These are phyloP conservation scores for Carabus problematicus DNA, from an alignment of 2,888 invertebrate species.

Conservation along the genomic window DNA sequence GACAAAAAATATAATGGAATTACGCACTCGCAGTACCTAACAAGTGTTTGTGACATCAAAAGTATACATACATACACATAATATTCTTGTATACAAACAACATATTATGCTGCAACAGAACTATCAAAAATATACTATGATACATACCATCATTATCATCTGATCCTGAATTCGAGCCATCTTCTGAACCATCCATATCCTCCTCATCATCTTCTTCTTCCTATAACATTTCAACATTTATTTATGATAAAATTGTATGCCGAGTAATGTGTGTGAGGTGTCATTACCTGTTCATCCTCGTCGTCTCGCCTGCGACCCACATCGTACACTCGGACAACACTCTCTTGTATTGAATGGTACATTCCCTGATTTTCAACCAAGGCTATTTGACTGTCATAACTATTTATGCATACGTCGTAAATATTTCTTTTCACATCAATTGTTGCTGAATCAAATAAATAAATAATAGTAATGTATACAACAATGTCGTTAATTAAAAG, in stretches of 20 bases:
- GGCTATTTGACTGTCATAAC: conserved; percentile 85
- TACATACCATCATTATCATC: conserved; percentile 59
- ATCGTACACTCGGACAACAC: conserved; percentile 89
- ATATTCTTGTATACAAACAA: neutral
- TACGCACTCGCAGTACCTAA: conserved; percentile 24
- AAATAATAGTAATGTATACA: conserved; percentile 1
- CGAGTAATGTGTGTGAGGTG: conserved; percentile 16
- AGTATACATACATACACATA: conserved; percentile 20
- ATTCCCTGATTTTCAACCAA: conserved; percentile 89
- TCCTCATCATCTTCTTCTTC: conserved; percentile 72
- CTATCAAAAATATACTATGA: neutral
- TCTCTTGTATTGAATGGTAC: conserved; percentile 86
- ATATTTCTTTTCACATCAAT: conserved; percentile 92
- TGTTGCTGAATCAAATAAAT: conserved; percentile 69
- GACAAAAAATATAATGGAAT: conserved; percentile 13
- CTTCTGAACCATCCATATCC: conserved; percentile 67
- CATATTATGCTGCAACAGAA: no score
- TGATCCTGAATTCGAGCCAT: conserved; percentile 62
- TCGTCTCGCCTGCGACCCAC: conserved; percentile 87
- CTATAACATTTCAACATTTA: conserved; percentile 57
- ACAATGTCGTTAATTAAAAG: conserved; percentile 9
- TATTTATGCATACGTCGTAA: conserved; percentile 83
- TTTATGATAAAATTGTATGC: conserved; percentile 24
- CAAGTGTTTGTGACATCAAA: neutral
- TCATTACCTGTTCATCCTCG: conserved; percentile 83